phyloP scores from a whole-genome alignment of 2,888 invertebrate species.

The Hydrotaea diabolus region DNA sequence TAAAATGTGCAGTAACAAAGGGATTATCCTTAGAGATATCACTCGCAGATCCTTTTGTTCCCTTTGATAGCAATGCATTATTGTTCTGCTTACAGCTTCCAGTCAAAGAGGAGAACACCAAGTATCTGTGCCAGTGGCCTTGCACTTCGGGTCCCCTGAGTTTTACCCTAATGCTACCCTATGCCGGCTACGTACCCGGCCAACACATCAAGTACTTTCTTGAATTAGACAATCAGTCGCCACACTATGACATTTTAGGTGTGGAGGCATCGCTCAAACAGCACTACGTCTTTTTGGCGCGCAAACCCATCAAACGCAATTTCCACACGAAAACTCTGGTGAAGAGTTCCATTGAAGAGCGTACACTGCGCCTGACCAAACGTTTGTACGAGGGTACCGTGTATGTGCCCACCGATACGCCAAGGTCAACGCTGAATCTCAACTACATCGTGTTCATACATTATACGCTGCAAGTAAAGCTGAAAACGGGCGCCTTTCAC shows the following conservation, averaged over 20 bases:
- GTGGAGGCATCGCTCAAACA: constrained; percentile 76
- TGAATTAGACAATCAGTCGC: constrained; percentile 85
- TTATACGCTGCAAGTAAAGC: constrained; percentile 74
- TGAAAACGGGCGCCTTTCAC: constrained; percentile 76
- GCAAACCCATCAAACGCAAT: constrained; percentile 76
- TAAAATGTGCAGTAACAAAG: too few species aligned
- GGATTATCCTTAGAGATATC: too few species aligned
- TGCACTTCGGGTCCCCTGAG: constrained; percentile 76
- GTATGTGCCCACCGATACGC: constrained; percentile 84
- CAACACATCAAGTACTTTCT: constrained; percentile 86
- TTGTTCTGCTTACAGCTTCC: constrained; percentile 69
- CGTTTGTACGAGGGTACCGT: constrained; percentile 82
- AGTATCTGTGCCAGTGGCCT: constrained; percentile 77
- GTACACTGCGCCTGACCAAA: constrained; percentile 74
- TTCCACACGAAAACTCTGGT: constrained; percentile 74
- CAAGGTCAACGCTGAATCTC: constrained; percentile 84
- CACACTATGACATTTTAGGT: constrained; percentile 75
- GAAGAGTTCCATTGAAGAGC: constrained; percentile 73
- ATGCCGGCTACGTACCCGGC: constrained; percentile 87
- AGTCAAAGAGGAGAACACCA: constrained; percentile 75
- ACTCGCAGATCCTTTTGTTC: too few species aligned
- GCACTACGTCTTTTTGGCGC: constrained; percentile 76
- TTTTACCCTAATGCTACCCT: constrained; percentile 82
- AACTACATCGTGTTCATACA: constrained; percentile 77
- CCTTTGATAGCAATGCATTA: neutral